phyloP scores from a whole-genome alignment of 2,797 vertebrate genomes.

The Leuciscus waleckii region DNA sequence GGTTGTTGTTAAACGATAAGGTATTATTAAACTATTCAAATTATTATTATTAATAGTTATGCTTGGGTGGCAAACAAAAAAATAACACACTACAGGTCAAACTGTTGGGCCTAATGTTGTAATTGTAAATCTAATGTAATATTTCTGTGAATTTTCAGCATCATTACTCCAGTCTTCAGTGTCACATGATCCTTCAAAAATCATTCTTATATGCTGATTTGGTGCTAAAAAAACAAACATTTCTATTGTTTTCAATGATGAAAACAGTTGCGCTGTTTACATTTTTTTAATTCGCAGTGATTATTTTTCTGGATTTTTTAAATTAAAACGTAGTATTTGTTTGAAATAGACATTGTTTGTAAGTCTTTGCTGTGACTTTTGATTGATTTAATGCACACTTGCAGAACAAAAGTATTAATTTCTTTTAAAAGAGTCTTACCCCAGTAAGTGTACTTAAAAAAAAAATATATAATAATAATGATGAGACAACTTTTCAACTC shows the following conservation, averaged over 20 bases:
- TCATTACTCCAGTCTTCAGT: neutral
- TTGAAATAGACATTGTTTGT: neutral
- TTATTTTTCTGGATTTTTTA: neutral
- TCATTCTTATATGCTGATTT: neutral
- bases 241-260: neutral
- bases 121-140: too few relatives aligned
- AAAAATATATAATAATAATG: too few relatives aligned
- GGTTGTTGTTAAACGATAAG: neutral
- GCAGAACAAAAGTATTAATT: neutral
- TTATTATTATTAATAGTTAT: too few relatives aligned
- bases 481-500: neutral
- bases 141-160: neutral
- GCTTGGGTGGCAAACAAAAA: neutral
- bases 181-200: neutral
- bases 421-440: too few relatives aligned
- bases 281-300: too few relatives aligned
- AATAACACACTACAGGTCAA: neutral
- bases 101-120: neutral
- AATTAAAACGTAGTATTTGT: neutral
- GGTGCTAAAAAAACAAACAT: neutral
- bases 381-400: neutral
- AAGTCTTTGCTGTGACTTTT: neutral
- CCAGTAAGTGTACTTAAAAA: neutral
- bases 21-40: too few relatives aligned
- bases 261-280: neutral